A percentile compares a stretch with the other conserved stretches of the same genome.
Evolutionary conservation across 1,140 invertebrate species (phyloP).

Genomic region (Diabrotica virgifera): DNA sequence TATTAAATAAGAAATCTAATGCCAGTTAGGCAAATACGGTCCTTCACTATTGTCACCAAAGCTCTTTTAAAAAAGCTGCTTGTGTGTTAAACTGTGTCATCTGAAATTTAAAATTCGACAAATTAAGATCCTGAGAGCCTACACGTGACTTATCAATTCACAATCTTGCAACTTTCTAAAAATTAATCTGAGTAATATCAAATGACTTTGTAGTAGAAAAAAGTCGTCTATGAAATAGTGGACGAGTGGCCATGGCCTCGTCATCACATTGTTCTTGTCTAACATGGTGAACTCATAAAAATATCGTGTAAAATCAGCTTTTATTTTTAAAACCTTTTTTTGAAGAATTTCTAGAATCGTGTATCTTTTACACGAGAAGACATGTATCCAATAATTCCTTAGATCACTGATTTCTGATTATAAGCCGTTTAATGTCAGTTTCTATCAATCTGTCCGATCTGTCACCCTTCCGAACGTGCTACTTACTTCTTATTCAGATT

Average conservation of each 20-base stretch:
- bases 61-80: too few species aligned
- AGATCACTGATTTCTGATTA: too few species aligned
- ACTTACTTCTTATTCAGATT: too few species aligned
- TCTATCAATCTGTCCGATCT: too few species aligned
- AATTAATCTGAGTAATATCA: not conserved
- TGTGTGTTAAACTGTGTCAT: too few species aligned
- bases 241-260: not conserved
- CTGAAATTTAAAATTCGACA: not conserved
- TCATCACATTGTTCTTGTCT: not conserved
- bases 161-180: not conserved
- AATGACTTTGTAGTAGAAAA: not conserved
- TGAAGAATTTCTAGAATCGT: not conserved
- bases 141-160: not conserved
- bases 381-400: not conserved
- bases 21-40: too few species aligned
- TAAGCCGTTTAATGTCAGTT: too few species aligned
- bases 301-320: too few species aligned
- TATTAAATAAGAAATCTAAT: too few species aligned
- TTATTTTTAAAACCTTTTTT: constrained; percentile 11
- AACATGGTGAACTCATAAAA: too few species aligned
- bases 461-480: too few species aligned
- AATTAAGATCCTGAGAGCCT: not conserved
- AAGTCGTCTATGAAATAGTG: not conserved
- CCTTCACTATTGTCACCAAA: too few species aligned
- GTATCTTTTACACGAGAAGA: not conserved